phyloP scores from a whole-genome alignment of 2,888 invertebrate species.

The Steromphala cineraria region DNA sequence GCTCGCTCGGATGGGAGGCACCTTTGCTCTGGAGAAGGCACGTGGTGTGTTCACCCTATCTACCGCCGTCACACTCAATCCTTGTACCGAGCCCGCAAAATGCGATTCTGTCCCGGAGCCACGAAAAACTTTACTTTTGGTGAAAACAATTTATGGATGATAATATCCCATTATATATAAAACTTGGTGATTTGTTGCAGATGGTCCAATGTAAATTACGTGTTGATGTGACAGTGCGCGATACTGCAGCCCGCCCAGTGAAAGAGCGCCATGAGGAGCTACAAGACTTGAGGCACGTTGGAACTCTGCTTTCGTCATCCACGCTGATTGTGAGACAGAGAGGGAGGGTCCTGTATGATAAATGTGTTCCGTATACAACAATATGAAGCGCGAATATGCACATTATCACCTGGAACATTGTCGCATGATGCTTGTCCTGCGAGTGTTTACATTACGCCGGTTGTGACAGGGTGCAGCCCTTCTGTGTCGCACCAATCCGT shows the following conservation, averaged over 20 bases:
- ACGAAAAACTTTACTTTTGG: not conserved
- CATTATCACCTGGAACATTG: not conserved
- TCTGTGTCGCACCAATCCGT: not conserved
- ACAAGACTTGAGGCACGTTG: conserved; percentile 6
- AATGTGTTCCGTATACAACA: too few species aligned
- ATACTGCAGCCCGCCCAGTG: not conserved
- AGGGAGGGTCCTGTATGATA: not conserved
- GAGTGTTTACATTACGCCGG: not conserved
- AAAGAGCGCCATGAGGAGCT: not conserved
- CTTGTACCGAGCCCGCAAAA: not conserved
- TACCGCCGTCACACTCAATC: not conserved
- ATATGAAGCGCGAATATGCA: too few species aligned
- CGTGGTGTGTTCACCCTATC: not conserved
- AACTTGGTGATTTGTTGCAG: not conserved
- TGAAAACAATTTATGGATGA: conserved; percentile 7
- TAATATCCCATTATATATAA: conserved; percentile 13
- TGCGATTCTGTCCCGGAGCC: not conserved
- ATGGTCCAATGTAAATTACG: conserved; percentile 11
- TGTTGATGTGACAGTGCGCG: not conserved
- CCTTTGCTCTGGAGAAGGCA: not conserved
- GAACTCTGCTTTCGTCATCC: not conserved
- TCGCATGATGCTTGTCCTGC: not conserved
- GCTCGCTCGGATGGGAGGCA: not conserved
- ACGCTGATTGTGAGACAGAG: not conserved
- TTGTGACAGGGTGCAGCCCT: not conserved